A percentile compares a stretch with the other conserved stretches of the same genome.
Conservation (phyloP, 2,797 vertebrate genomes). For the Macropodus opercularis region DNA sequence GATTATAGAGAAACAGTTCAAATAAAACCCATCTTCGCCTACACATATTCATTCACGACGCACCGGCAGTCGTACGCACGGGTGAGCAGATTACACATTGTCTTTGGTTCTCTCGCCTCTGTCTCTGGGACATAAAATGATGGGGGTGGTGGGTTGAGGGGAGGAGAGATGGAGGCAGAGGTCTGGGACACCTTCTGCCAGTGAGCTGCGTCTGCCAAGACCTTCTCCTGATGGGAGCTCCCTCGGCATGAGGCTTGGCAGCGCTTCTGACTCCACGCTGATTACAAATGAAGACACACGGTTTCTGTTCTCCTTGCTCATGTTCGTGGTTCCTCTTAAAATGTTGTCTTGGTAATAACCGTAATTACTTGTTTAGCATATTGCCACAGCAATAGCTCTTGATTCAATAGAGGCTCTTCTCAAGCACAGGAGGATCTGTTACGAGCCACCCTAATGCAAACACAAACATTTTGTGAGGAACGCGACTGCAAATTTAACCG, state of each 20-base stretch:
- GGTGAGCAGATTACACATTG: constrained; percentile 29
- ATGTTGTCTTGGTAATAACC: constrained; percentile 39
- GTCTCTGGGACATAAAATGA: constrained; percentile 26
- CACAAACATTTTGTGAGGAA: no score
- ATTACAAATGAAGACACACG: constrained; percentile 72
- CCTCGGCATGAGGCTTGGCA: constrained; percentile 60
- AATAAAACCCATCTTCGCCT: constrained; percentile 21
- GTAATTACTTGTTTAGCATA: constrained; percentile 25
- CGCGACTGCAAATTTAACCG: no score
- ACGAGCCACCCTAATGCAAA: no score
- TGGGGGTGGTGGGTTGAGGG: constrained; percentile 5
- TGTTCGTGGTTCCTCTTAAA: constrained; percentile 27
- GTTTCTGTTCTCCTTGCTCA: constrained; percentile 52
- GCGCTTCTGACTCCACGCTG: constrained; percentile 48
- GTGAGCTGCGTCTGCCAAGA: constrained; percentile 61
- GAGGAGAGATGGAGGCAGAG: constrained; percentile 37
- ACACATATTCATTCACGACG: constrained; percentile 19
- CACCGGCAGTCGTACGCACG: constrained; percentile 6
- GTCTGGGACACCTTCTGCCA: constrained; percentile 71
- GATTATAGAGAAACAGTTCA: constrained; percentile 15
- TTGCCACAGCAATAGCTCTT: not conserved
- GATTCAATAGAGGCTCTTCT: not conserved
- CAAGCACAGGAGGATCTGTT: no score
- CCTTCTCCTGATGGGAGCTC: constrained; percentile 63
- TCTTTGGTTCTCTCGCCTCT: constrained; percentile 18